Evolutionary conservation across 2,797 vertebrate species (phyloP).

Genomic region (Hydrolagus colliei): DNA sequence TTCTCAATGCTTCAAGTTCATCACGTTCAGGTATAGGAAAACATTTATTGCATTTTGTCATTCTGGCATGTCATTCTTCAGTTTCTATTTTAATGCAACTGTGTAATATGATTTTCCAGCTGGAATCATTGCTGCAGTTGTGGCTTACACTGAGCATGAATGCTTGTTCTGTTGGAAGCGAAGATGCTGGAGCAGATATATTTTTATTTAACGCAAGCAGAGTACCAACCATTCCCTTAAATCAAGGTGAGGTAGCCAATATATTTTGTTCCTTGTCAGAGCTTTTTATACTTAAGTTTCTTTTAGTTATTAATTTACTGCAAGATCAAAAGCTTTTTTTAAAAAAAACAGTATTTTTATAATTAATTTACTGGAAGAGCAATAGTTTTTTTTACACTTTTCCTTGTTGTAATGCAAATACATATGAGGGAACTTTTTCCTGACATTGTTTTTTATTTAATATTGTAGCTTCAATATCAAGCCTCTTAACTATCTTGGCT

Average conservation of each 20-base stretch:
- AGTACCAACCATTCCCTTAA: constrained; percentile 87
- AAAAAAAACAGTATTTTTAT: too few relatives aligned
- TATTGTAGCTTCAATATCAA: constrained; percentile 80
- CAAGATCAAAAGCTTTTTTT: too few relatives aligned
- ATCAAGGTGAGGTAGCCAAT: constrained; percentile 72
- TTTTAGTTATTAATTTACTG: too few relatives aligned
- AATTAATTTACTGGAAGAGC: too few relatives aligned
- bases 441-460: constrained; percentile 34
- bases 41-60: neutral
- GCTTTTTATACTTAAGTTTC: too few relatives aligned
- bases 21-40: constrained; percentile 81
- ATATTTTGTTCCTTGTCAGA: too few relatives aligned
- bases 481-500: constrained; percentile 87
- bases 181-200: constrained; percentile 83
- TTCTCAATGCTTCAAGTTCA: constrained; percentile 97
- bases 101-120: constrained; percentile 51
- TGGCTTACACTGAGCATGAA: constrained; percentile 97
- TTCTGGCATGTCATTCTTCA: neutral
- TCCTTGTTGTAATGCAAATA: neutral
- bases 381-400: neutral
- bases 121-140: constrained; percentile 91
- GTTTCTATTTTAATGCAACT: neutral
- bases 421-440: neutral
- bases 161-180: constrained; percentile 73
- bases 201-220: constrained; percentile 91